A percentile compares a stretch with the other conserved stretches of the same genome.
Conservation (phyloP, 2,888 invertebrate species). For the Drosophila suboccidentalis region DNA sequence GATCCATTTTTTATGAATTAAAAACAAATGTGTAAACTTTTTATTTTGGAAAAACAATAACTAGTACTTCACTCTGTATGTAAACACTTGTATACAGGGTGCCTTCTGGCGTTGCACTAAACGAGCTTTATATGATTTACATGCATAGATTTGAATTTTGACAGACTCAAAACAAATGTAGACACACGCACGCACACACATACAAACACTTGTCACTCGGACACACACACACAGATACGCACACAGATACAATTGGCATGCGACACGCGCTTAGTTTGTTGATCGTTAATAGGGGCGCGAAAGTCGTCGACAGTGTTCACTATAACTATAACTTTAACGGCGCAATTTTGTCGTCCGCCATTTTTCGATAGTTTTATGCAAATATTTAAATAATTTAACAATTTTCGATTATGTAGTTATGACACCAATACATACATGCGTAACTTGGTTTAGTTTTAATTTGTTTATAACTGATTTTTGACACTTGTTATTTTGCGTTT, state of each 20-base stretch:
- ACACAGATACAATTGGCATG: slow-evolving; percentile 5
- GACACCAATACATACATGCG: slow-evolving; percentile 25
- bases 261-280: slow-evolving; percentile 46
- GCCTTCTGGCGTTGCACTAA: slow-evolving; percentile 37
- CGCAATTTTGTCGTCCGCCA: slow-evolving; percentile 34
- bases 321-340: slow-evolving; percentile 34
- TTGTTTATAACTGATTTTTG: slow-evolving; percentile 14
- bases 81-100: slow-evolving; percentile 10
- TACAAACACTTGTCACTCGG: slow-evolving; percentile 15
- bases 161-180: slow-evolving; percentile 13
- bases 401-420: too few species aligned
- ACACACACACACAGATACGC: slow-evolving; percentile 12
- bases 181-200: slow-evolving; percentile 16
- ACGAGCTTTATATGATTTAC: slow-evolving; percentile 18
- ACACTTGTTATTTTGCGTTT: slow-evolving; percentile 23
- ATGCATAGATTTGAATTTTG: slow-evolving; percentile 12
- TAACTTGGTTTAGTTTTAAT: neutral
- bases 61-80: neutral
- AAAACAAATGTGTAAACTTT: neutral
- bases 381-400: neutral
- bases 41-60: too few species aligned
- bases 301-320: slow-evolving; percentile 23
- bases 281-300: slow-evolving; percentile 42
- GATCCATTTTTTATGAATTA: neutral
- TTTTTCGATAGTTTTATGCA: slow-evolving; percentile 16